These are phyloP conservation scores for Epizoanthus rinbou DNA, from an alignment of 92 coral and sea anemone species.

Conservation along the genomic window DNA sequence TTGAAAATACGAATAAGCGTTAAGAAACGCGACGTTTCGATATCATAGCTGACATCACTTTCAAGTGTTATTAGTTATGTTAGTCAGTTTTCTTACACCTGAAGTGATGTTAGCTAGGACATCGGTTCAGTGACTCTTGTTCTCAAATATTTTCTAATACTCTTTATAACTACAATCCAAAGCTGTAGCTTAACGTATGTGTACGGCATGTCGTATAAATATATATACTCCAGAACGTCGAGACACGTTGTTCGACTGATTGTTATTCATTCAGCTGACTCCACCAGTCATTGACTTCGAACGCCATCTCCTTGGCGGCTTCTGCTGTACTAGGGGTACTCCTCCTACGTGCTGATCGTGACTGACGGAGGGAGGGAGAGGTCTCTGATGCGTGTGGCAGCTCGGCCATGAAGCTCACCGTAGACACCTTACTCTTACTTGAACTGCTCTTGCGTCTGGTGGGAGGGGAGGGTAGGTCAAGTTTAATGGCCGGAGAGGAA, in stretches of 20 bases:
- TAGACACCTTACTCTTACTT: constrained; percentile 16
- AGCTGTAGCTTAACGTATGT: neutral
- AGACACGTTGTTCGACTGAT: neutral
- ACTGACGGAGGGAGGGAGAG: constrained; percentile 16
- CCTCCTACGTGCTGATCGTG: constrained; percentile 24
- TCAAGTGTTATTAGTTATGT: too few relatives aligned
- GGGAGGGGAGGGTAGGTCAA: constrained; percentile 36
- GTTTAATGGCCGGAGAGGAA: constrained; percentile 55
- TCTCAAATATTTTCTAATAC: too few relatives aligned
- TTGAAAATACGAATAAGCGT: too few relatives aligned
- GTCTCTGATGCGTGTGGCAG: constrained; percentile 20
- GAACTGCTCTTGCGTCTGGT: constrained; percentile 33
- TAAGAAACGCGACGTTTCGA: too few relatives aligned
- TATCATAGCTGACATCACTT: too few relatives aligned
- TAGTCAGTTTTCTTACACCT: too few relatives aligned
- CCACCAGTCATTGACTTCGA: constrained; percentile 87
- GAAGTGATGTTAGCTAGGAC: too few relatives aligned
- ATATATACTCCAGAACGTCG: neutral
- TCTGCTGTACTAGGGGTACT: constrained; percentile 43
- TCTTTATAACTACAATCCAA: neutral
- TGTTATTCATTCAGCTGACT: constrained; percentile 28
- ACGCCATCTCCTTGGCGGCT: constrained; percentile 64
- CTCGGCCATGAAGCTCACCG: constrained; percentile 29
- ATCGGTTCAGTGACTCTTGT: too few relatives aligned
- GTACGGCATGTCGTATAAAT: neutral